These are phyloP conservation scores for Acheta domesticus DNA, from an alignment of 2,888 invertebrate species.

Conservation along the genomic window DNA sequence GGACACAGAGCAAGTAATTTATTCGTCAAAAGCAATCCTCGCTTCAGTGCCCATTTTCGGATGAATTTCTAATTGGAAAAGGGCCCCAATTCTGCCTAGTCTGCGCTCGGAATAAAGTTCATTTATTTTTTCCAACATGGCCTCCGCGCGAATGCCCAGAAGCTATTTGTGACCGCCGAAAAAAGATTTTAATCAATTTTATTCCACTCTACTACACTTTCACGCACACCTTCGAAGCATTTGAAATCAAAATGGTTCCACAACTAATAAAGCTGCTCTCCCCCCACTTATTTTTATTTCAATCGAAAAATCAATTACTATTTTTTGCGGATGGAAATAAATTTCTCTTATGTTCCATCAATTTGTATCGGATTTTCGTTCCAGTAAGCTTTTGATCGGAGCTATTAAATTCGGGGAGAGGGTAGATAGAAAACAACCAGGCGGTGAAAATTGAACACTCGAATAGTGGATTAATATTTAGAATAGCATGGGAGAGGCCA, in stretches of 20 bases:
- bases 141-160: background rate
- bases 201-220: background rate
- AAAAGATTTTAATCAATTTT: slow-evolving; percentile 10
- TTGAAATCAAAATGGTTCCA: background rate
- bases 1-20: too few species aligned
- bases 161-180: slow-evolving; percentile 18
- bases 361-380: background rate
- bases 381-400: slow-evolving; percentile 18
- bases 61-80: too few species aligned
- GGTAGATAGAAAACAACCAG: too few species aligned
- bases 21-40: too few species aligned
- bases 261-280: background rate
- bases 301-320: slow-evolving; percentile 12
- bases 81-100: too few species aligned
- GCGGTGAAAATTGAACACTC: too few species aligned
- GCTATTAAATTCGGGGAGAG: background rate
- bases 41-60: too few species aligned
- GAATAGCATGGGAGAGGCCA: too few species aligned
- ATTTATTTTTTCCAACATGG: too few species aligned
- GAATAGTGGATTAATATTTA: too few species aligned
- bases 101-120: too few species aligned
- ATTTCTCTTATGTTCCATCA: slow-evolving; percentile 18
- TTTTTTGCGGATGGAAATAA: background rate
- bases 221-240: background rate
- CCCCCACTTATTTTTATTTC: background rate